phyloP scores from a whole-genome alignment of 2,888 invertebrate genomes.

The Horisme vitalbata region DNA sequence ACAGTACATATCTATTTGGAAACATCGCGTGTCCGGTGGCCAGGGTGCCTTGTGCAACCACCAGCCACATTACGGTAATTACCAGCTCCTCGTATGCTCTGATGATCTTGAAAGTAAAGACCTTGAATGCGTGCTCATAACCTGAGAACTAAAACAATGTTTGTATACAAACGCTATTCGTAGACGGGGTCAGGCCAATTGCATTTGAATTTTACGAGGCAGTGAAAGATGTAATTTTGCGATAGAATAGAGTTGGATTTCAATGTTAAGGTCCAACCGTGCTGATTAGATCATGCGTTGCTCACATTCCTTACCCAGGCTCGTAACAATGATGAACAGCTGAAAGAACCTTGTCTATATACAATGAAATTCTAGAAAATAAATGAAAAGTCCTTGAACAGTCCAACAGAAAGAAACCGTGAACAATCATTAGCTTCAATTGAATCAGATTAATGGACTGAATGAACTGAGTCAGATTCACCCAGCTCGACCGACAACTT shows the following conservation, averaged over 20 bases:
- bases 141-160: conserved; percentile 67
- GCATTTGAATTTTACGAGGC: conserved; percentile 25
- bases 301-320: background rate
- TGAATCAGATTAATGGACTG: conserved; percentile 25
- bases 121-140: conserved; percentile 64
- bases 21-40: conserved; percentile 57
- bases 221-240: conserved; percentile 24
- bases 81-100: conserved; percentile 60
- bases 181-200: conserved; percentile 32
- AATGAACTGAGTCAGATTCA: conserved; percentile 18
- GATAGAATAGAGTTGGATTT: conserved; percentile 15
- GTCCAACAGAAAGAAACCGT: conserved; percentile 12
- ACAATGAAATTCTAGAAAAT: conserved; percentile 2
- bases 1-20: conserved; percentile 48
- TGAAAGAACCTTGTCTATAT: too few relatives aligned
- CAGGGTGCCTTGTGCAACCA: conserved; percentile 61
- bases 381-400: conserved; percentile 18
- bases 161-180: conserved; percentile 59
- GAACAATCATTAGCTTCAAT: conserved; percentile 29
- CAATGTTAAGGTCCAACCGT: conserved; percentile 14
- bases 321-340: background rate
- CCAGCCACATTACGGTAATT: conserved; percentile 71
- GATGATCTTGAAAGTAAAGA: conserved; percentile 82
- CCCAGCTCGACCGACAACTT: conserved; percentile 1
- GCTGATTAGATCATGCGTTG: conserved; percentile 3